A percentile compares a stretch with the other conserved stretches of the same genome.
Evolutionary conservation across 92 coral and sea anemone species (phyloP).

Genomic region (Chrysogorgia sp.): DNA sequence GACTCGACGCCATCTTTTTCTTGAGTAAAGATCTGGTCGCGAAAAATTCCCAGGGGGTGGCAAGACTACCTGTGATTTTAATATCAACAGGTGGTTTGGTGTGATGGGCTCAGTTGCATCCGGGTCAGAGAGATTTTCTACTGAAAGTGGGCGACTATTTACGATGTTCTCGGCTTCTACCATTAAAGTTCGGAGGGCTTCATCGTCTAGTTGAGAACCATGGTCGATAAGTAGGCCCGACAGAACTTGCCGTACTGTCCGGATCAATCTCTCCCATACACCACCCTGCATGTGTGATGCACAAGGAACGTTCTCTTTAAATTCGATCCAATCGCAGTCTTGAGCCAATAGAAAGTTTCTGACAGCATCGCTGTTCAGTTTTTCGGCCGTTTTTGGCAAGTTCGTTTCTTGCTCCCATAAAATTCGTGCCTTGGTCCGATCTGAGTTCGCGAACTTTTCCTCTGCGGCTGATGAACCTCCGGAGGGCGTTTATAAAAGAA

Average conservation of each 20-base stretch:
- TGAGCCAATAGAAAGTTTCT: constrained; percentile 8
- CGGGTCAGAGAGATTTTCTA: constrained; percentile 41
- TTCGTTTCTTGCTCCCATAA: too few relatives aligned
- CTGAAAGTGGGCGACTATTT: constrained; percentile 56
- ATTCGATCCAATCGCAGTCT: constrained; percentile 55
- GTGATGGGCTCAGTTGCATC: constrained; percentile 49
- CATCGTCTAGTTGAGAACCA: constrained; percentile 51
- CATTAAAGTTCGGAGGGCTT: constrained; percentile 40
- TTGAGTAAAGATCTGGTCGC: constrained; percentile 49
- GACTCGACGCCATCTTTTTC: constrained; percentile 58
- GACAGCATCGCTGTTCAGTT: too few relatives aligned
- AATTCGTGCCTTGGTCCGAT: too few relatives aligned
- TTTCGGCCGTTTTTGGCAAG: too few relatives aligned
- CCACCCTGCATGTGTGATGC: constrained; percentile 53
- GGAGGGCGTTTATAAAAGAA: too few relatives aligned
- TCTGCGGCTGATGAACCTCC: too few relatives aligned
- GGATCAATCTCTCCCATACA: constrained; percentile 50
- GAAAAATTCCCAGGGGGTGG: constrained; percentile 57
- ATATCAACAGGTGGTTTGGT: constrained; percentile 47
- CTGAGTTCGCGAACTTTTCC: too few relatives aligned
- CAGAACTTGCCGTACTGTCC: constrained; percentile 45
- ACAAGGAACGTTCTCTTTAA: constrained; percentile 42
- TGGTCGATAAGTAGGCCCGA: constrained; percentile 21
- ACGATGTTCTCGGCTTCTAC: constrained; percentile 56
- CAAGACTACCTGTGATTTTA: constrained; percentile 33